Base-by-base conservation (phyloP, 2,797 vertebrate species). In the Erpetoichthys calabaricus region DNA sequence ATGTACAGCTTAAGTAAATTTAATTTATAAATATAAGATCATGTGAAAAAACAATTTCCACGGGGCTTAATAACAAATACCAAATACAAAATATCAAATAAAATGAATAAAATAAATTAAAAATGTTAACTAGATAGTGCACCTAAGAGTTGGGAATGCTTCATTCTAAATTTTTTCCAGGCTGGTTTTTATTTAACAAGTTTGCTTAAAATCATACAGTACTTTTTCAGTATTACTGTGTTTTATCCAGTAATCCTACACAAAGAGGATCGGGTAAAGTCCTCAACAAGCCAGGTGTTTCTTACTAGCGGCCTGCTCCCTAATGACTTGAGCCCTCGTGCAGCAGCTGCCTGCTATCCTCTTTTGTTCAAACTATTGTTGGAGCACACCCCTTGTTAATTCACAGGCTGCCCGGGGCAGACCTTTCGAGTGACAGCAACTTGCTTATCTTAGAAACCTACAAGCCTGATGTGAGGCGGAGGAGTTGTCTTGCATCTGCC, bases 321-420 rank as follows among this genome's bases (percentile, higher is more conserved):
- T 84, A 82, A 88, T 89, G 82, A 84, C 78, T 77, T 68, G 72
- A 74, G 77, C 81, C 79, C 83, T 78, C 76, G 70, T 73, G 66
- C 72, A 90, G 90, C 91, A 96, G 92, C 92, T 96, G 91, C 89
- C 86, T 68, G 62, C 80, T 75, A 73, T 84, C 77, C 68, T 68
- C 79, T 77, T 92, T 93, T 94, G 89, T 90, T 77, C 75, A 73
- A 73, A 68, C 80, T 73, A 89, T 93, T 91, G 88, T 91, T 83
- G 84, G 73, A 65, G 75, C 80, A 79, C 74, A 83, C 85, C 83
- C 88, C 83, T 86, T 55, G 66, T 86, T 87, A 87, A 90, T 89
- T 86, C 86, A 90, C 79, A 81, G 74, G 81, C 86, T 76, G 74
- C 81, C 82, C 63, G 46, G 75, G 80, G 77, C 80, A 82, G 80